Conservation (phyloP, 2,113 vertebrate species). For the Paracanthobrama guichenoti region DNA sequence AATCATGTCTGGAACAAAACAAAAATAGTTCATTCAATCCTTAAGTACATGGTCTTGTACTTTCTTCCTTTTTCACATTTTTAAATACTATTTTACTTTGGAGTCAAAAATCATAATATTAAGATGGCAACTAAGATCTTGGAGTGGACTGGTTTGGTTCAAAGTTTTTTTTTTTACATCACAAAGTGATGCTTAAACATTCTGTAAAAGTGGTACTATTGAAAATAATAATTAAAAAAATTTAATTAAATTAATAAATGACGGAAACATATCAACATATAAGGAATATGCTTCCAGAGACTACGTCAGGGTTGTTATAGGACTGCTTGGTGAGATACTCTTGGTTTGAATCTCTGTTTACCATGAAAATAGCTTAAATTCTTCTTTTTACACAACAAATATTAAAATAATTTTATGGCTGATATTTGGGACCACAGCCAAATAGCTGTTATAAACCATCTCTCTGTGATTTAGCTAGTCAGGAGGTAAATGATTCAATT, state of each 20-base stretch:
- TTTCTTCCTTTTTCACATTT: too few species aligned
- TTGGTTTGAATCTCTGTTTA: conserved; percentile 15
- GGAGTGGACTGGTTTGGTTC: background rate
- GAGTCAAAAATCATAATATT: too few species aligned
- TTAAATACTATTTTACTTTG: too few species aligned
- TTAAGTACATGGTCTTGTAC: too few species aligned
- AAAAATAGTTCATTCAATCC: too few species aligned
- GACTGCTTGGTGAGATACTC: background rate
- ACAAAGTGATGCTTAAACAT: background rate
- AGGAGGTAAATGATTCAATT: background rate
- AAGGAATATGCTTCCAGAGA: background rate
- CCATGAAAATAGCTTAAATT: background rate
- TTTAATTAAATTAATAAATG: background rate
- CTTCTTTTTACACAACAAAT: background rate
- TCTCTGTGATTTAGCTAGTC: conserved; percentile 12
- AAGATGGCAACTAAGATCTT: too few species aligned
- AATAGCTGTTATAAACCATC: background rate
- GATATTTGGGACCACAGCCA: background rate
- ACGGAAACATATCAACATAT: background rate
- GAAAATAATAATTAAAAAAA: background rate
- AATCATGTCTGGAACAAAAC: background rate
- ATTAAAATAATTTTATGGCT: background rate
- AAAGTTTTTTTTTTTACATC: background rate
- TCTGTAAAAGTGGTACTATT: background rate
- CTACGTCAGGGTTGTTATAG: background rate